Evolutionary conservation across 2,797 vertebrate genomes (phyloP).

Genomic region (Todus mexicanus): DNA sequence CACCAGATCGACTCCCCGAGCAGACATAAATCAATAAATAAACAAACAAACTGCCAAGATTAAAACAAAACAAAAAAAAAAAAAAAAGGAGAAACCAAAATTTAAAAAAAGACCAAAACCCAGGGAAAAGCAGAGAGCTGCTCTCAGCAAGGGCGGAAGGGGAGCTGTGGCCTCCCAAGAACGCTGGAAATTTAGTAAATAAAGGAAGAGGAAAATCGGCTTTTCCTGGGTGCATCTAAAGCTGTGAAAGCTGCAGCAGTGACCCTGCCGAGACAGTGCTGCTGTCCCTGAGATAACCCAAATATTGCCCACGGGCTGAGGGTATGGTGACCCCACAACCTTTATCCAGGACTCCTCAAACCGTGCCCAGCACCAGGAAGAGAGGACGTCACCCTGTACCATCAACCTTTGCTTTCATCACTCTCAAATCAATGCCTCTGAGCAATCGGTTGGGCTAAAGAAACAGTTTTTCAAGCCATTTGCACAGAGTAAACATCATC

Average conservation of each 20-base stretch:
- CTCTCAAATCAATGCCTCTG: rapidly evolving
- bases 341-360: background rate
- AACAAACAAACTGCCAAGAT: conserved; percentile 8
- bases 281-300: background rate
- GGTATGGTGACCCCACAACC: background rate
- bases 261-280: background rate
- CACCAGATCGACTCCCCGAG: conserved; percentile 60
- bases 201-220: background rate
- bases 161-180: background rate
- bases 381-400: background rate
- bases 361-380: rapidly evolving
- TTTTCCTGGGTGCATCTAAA: background rate
- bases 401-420: rapidly evolving
- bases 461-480: background rate
- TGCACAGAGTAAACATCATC: background rate
- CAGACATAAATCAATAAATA: conserved; percentile 38
- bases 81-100: background rate
- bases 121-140: background rate
- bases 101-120: background rate
- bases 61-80: background rate
- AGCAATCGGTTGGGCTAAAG: background rate
- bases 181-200: background rate
- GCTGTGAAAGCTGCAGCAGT: background rate
- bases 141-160: background rate
- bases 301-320: background rate